These are phyloP conservation scores for Pipistrellus nathusii DNA, from an alignment of 2,797 vertebrate genomes.

Conservation along the genomic window DNA sequence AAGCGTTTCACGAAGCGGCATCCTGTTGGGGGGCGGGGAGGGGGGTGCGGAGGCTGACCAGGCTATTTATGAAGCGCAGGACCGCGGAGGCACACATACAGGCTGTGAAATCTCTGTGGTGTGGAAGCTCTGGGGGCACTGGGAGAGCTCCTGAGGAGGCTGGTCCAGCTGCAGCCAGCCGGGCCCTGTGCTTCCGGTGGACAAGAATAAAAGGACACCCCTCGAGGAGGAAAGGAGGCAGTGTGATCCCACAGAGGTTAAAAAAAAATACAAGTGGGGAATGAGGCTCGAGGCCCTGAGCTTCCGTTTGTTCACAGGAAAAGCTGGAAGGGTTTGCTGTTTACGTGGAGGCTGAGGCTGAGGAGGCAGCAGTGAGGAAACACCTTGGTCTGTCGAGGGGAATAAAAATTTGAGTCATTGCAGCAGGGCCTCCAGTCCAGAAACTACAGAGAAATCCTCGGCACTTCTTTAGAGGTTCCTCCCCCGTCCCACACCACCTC, in stretches of 20 bases:
- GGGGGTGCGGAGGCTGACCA: neutral
- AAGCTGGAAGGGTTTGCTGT: neutral
- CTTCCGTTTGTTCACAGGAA: neutral
- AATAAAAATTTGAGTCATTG: neutral
- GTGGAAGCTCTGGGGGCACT: neutral
- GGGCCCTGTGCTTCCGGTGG: neutral
- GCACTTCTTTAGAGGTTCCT: neutral
- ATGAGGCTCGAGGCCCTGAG: neutral
- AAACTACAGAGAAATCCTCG: neutral
- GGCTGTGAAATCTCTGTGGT: neutral
- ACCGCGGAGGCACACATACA: rapidly evolving
- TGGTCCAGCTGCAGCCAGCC: neutral
- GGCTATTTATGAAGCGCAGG: neutral
- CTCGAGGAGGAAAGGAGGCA: neutral
- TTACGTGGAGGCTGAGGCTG: neutral
- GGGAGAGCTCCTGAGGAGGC: neutral
- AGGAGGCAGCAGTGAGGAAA: neutral
- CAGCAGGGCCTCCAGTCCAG: neutral
- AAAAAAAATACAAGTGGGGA: neutral
- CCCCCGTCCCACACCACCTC: neutral
- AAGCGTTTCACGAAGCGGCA: neutral
- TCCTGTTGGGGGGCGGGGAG: neutral
- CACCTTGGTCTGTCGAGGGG: neutral
- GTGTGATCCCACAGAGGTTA: neutral
- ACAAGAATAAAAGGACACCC: neutral